A percentile compares a stretch with the other conserved stretches of the same genome.
Conservation (phyloP, 2,113 vertebrate species). For the Ranitomeya variabilis region DNA sequence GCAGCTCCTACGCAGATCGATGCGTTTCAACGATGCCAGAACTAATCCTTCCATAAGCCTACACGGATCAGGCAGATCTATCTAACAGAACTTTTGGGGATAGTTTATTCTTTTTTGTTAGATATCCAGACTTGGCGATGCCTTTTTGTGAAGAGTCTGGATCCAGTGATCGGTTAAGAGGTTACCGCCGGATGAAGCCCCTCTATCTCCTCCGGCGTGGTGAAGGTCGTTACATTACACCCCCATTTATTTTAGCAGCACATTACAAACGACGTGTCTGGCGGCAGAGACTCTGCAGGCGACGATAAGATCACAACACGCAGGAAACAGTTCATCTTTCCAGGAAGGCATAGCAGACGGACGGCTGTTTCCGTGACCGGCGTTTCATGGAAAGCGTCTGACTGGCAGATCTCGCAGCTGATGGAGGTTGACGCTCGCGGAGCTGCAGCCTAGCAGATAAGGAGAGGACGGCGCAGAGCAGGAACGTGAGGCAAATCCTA, state of each 20-base stretch:
- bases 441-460: constrained; percentile 22
- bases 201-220: background rate
- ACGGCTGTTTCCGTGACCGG: background rate
- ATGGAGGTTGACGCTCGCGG: background rate
- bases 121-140: too few species aligned
- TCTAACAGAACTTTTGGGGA: too few species aligned
- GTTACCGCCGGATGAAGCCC: background rate
- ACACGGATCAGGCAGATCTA: too few species aligned
- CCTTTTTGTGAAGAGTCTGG: too few species aligned
- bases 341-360: background rate
- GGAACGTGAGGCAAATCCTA: constrained; percentile 12
- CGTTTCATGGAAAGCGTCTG: constrained; percentile 31
- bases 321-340: constrained; percentile 7
- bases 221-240: constrained; percentile 6
- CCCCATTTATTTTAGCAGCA: constrained; percentile 5
- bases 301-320: constrained; percentile 34
- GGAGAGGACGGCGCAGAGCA: background rate
- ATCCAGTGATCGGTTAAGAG: background rate
- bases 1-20: too few species aligned
- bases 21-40: too few species aligned
- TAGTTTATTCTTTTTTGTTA: too few species aligned
- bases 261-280: constrained; percentile 50
- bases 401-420: constrained; percentile 6
- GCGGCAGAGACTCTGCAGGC: background rate
- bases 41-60: too few species aligned